Conservation (phyloP, 2,113 vertebrate genomes). For the Climacteris rufus region DNA sequence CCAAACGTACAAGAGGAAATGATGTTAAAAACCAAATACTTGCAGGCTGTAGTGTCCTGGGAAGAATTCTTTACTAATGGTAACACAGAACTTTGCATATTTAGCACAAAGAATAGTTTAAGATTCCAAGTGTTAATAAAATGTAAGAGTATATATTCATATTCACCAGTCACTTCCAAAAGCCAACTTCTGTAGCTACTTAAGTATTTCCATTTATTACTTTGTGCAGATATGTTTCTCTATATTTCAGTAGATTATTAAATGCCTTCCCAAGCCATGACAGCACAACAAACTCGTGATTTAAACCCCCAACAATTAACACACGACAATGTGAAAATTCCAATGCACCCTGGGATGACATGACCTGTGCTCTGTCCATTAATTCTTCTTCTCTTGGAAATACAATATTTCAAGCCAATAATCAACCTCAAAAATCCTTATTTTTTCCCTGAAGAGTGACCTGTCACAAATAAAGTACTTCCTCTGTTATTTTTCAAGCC, state of each 20-base stretch:
- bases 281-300: neutral
- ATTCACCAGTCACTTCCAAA: neutral
- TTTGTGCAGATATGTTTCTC: neutral
- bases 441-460: neutral
- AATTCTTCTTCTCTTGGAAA: neutral
- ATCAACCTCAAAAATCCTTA: neutral
- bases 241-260: neutral
- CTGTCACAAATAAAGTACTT: neutral
- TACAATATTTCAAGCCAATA: neutral
- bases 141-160: neutral
- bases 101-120: neutral
- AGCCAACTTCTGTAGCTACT: neutral
- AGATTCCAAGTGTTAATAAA: neutral
- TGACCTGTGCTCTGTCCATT: accelerated
- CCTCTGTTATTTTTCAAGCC: neutral
- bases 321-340: neutral
- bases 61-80: neutral
- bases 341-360: neutral
- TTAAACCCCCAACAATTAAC: neutral
- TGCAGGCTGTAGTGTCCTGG: neutral
- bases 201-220: neutral
- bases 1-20: neutral
- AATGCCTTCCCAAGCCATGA: neutral
- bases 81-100: neutral
- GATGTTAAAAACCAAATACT: neutral